These are phyloP conservation scores for Hippocampus mohnikei DNA, from an alignment of 2,113 vertebrate genomes.

Conservation along the genomic window DNA sequence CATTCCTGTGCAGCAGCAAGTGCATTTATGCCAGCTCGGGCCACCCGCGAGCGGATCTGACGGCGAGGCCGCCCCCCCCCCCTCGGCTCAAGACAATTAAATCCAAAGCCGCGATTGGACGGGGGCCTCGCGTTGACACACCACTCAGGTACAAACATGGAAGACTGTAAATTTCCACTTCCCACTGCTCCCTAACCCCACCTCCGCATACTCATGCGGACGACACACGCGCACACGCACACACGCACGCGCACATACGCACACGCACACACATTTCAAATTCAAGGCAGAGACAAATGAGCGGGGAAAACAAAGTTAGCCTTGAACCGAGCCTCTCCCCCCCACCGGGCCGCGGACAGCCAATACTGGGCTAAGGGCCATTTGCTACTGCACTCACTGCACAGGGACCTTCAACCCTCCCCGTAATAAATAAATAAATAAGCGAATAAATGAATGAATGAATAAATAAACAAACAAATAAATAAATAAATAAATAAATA, in stretches of 20 bases:
- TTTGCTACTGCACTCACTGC: no score
- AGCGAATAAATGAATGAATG: no score
- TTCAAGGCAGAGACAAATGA: conserved; percentile 45
- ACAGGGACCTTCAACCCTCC: no score
- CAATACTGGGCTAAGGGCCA: no score
- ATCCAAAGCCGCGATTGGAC: conserved; percentile 65
- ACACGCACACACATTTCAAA: conserved; percentile 34
- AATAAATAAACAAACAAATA: no score
- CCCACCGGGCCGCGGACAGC: no score
- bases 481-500: not conserved
- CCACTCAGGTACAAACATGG: conserved; percentile 62
- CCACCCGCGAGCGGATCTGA: conserved; percentile 62
- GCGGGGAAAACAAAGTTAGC: not conserved
- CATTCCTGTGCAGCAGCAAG: conserved; percentile 69
- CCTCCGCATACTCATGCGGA: conserved; percentile 19
- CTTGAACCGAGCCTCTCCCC: not conserved
- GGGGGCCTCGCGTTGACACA: conserved; percentile 42
- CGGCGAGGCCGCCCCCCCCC: conserved; percentile 52
- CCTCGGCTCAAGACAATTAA: conserved; percentile 69
- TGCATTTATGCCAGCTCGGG: conserved; percentile 58
- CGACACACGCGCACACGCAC: conserved; percentile 23
- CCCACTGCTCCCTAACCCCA: conserved; percentile 28
- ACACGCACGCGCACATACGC: conserved; percentile 13
- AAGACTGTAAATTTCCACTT: conserved; percentile 76
- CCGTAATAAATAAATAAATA: not conserved